phyloP scores from a whole-genome alignment of 2,888 invertebrate species.

The Drosophila colorata region DNA sequence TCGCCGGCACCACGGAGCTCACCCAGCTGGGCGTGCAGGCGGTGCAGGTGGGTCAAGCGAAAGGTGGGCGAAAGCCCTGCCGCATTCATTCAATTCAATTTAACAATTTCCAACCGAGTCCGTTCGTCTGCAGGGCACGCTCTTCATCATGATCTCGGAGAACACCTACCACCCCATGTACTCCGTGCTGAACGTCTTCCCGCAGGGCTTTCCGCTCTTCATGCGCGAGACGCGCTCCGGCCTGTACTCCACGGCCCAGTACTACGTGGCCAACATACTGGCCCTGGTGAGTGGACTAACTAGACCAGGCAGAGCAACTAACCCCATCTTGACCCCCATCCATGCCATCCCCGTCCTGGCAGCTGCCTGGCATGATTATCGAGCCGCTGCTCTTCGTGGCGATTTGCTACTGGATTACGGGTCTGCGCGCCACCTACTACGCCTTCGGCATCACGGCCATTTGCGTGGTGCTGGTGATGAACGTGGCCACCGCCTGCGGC shows the following conservation, averaged over 20 bases:
- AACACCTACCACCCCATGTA: slow-evolving; percentile 97
- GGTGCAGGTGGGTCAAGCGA: slow-evolving; percentile 86
- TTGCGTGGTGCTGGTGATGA: slow-evolving; percentile 91
- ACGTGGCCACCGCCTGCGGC: slow-evolving; percentile 94
- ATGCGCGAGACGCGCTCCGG: slow-evolving; percentile 93
- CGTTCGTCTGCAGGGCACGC: slow-evolving; percentile 91
- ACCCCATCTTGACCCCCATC: too few species aligned
- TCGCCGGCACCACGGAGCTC: slow-evolving; percentile 89
- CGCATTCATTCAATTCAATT: too few species aligned
- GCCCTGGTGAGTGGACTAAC: slow-evolving; percentile 90
- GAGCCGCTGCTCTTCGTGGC: slow-evolving; percentile 93
- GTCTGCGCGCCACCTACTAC: slow-evolving; percentile 89
- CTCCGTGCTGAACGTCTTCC: slow-evolving; percentile 93
- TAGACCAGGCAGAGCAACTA: too few species aligned
- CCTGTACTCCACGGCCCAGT: slow-evolving; percentile 91
- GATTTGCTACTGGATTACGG: slow-evolving; percentile 95
- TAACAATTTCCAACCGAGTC: too few species aligned
- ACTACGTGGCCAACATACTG: slow-evolving; percentile 92
- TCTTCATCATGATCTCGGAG: slow-evolving; percentile 95
- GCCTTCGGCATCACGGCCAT: slow-evolving; percentile 90
- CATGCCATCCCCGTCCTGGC: slow-evolving; percentile 16
- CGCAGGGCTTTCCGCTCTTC: slow-evolving; percentile 92
- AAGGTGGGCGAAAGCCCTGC: too few species aligned
- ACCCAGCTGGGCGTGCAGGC: slow-evolving; percentile 94
- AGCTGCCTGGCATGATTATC: slow-evolving; percentile 94